Evolutionary conservation across 2,113 vertebrate species (phyloP), one percentile per base, ranked within the genome.

Genomic region (Limanda limanda): DNA sequence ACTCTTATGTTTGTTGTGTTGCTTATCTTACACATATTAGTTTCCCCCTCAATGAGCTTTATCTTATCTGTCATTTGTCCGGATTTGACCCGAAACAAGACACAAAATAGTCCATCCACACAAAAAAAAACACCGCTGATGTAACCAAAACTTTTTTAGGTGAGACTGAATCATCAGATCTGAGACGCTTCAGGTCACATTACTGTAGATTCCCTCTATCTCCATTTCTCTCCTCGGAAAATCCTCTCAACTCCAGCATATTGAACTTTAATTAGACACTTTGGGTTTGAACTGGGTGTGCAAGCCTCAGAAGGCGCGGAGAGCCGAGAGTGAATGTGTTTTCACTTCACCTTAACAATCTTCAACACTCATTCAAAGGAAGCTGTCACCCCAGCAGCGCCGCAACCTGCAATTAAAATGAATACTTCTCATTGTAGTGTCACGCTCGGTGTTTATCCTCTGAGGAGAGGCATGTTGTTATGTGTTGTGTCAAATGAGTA

Each of bases 231-330:
- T 71, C 55, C 78, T 72, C 25, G 48, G 31, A 81, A 87, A 68
- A 35, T 71, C 52, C 11, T 61, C 63, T 66, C 37, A 17, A 47
- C 76, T 80, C 51, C 59, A 8, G 35, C 74, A 64, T 52, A 57
- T 71, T 78, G 72, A 82, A 82, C 58, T 85, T 87, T 74, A 89
- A 89, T 88, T 85, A 82, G 79, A 89, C 61, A n/a, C 74, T 71
- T 86, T 58, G 23, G 73, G 73, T 76, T 78, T 78, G 65, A 85
- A 67, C 67, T 78, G 57, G 1, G 63, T 42, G 68, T 45, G n/a
- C 8, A 59, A 76, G 64, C 40, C 55, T 71, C 67, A 66, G 48
- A 65, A 59, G 64, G 12, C 57, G 31, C 4, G 1, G 31, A 66
- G 27, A 68, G 69, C 55, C 52, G 48, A 18, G 52, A 77, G 31